These are phyloP conservation scores for Lamellibrachia luymesi DNA, from an alignment of 1,140 invertebrate genomes.

Conservation along the genomic window DNA sequence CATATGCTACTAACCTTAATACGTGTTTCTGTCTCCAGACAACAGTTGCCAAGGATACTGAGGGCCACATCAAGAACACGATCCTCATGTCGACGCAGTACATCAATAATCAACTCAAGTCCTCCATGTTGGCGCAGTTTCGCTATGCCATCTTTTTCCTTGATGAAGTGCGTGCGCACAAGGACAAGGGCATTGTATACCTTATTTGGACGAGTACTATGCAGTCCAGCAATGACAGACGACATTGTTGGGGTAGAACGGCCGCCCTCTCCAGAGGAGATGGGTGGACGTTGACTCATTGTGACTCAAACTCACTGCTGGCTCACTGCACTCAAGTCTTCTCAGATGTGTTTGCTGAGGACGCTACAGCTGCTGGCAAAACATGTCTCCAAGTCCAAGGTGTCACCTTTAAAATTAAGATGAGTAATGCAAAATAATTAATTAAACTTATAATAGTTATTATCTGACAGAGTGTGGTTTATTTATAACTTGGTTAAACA, in stretches of 20 bases:
- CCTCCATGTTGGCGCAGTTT: constrained; percentile 3
- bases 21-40: neutral
- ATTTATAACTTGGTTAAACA: neutral
- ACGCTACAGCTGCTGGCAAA: neutral
- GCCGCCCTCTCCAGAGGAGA: neutral
- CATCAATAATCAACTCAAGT: neutral
- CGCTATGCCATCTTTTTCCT: neutral
- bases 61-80: neutral
- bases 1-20: neutral
- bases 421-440: neutral
- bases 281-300: neutral
- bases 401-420: neutral
- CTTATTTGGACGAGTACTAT: neutral
- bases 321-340: neutral
- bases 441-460: neutral
- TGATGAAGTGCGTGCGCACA: neutral
- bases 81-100: neutral
- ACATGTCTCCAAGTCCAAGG: no score
- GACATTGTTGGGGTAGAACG: neutral
- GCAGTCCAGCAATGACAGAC: neutral
- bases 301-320: neutral
- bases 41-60: constrained; percentile 10
- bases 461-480: neutral
- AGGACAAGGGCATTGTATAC: neutral
- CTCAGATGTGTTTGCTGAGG: neutral